Evolutionary conservation across 2,888 invertebrate species (phyloP), one percentile per base, ranked within the genome.

Genomic region (Cerastoderma edule): DNA sequence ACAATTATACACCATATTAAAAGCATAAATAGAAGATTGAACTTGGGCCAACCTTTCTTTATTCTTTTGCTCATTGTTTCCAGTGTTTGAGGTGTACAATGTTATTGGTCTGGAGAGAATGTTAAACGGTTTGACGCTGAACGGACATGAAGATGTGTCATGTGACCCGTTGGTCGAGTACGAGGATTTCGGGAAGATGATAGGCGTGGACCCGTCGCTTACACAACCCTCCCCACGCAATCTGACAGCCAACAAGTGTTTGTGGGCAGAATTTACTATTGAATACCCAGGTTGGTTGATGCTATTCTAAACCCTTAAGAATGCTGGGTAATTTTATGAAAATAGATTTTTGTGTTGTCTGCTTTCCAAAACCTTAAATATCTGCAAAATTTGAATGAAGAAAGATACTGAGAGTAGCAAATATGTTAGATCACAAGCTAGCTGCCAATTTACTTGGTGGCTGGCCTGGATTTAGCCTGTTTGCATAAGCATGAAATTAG

Each of bases 1-100:
- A 44, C 44, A 44, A 44, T 13, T 19, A 44, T 44, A n/a, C n/a
- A n/a, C n/a, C n/a, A n/a, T n/a, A n/a, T n/a, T n/a, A n/a, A n/a
- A n/a, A n/a, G n/a, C n/a, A n/a, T n/a, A n/a, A n/a, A n/a, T n/a
- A n/a, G n/a, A 44, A 16, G 44, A 10, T 13, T 44, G 16, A 10
- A 10, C 10, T 19, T 44, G 44, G 10, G 13, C 44, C 44, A 44
- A n/a, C n/a, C n/a, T n/a, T 54, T 2, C 22, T 54, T 22, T 22
- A 54, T 1, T 57, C 22, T 53, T 4, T 50, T 32, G 53, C 16
- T 68, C 6, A 35, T 22, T 66, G 48, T 30, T 80, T 76, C 28
- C 84, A 89, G 89, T 89, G 5, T 82, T 85, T 72, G 85, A 86
- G 57, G 87, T 87, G 28, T 75, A 74, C 54, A 86, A 89, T 67